A percentile compares a stretch with the other conserved stretches of the same genome.
These are phyloP conservation scores for Galaxea fascicularis DNA, from an alignment of 92 coral and sea anemone genomes.

Conservation along the genomic window DNA sequence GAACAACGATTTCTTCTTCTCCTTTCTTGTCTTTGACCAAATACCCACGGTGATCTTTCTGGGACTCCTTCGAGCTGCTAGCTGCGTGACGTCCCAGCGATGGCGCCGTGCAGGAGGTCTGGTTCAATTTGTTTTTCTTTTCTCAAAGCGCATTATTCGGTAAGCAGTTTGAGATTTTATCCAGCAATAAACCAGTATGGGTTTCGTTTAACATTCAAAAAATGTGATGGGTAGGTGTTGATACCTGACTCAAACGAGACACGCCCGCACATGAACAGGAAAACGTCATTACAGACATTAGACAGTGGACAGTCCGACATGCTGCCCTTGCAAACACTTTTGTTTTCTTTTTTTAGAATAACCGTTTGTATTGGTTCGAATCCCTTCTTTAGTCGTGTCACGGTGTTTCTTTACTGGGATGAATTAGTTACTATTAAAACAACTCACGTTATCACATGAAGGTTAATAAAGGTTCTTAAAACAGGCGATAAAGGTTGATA, in stretches of 20 bases:
- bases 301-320: background rate
- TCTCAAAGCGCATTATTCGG: slow-evolving; percentile 27
- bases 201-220: slow-evolving; percentile 44
- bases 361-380: background rate
- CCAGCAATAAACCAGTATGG: slow-evolving; percentile 45
- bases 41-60: background rate
- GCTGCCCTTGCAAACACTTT: background rate
- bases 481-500: slow-evolving; percentile 7
- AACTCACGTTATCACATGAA: background rate
- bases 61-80: background rate
- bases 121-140: slow-evolving; percentile 29
- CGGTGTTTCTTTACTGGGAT: background rate
- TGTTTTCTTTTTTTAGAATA: background rate
- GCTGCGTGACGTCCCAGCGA: background rate
- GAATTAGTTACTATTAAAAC: background rate
- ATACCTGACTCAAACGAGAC: slow-evolving; percentile 16
- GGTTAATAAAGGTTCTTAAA: background rate
- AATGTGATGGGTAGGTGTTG: slow-evolving; percentile 34
- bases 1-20: background rate
- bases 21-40: background rate
- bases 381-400: background rate
- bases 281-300: slow-evolving; percentile 14
- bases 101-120: slow-evolving; percentile 44
- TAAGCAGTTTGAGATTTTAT: slow-evolving; percentile 30
- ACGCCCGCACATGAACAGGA: slow-evolving; percentile 31